phyloP scores from a whole-genome alignment of 2,888 invertebrate genomes.

The Parnassius glacialis region DNA sequence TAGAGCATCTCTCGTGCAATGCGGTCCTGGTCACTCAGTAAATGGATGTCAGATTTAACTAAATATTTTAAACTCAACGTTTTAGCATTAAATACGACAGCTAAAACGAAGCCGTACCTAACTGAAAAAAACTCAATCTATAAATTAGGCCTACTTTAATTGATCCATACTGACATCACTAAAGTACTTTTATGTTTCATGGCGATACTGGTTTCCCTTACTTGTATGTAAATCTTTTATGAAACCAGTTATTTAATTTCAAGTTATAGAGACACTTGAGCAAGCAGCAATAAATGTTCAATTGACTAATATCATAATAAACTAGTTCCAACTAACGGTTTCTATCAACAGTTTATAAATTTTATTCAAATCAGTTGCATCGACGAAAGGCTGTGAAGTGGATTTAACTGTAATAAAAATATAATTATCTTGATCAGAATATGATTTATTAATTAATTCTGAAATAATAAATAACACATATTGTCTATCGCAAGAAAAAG shows the following conservation, averaged over 20 bases:
- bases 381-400: slow-evolving; percentile 11
- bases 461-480: background rate
- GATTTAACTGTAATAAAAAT: background rate
- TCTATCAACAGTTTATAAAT: slow-evolving; percentile 14
- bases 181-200: background rate
- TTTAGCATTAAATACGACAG: background rate
- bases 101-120: no score
- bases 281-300: slow-evolving; percentile 17
- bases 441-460: slow-evolving; percentile 21
- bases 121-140: no score
- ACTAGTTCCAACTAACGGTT: slow-evolving; percentile 26
- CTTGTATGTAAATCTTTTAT: slow-evolving; percentile 18
- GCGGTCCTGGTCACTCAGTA: slow-evolving; percentile 58
- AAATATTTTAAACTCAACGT: slow-evolving; percentile 5
- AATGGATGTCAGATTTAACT: background rate
- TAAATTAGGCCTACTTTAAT: no score
- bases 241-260: slow-evolving; percentile 16
- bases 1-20: slow-evolving; percentile 57
- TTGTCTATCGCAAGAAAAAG: background rate
- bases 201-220: slow-evolving; percentile 9
- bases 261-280: slow-evolving; percentile 9
- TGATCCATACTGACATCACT: no score
- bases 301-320: slow-evolving; percentile 25
- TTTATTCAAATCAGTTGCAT: slow-evolving; percentile 16
- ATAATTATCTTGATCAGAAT: slow-evolving; percentile 12